A percentile compares a stretch with the other conserved stretches of the same genome.
These are phyloP conservation scores for Alviniconcha marisindica DNA, from an alignment of 1,140 invertebrate genomes.

Conservation along the genomic window DNA sequence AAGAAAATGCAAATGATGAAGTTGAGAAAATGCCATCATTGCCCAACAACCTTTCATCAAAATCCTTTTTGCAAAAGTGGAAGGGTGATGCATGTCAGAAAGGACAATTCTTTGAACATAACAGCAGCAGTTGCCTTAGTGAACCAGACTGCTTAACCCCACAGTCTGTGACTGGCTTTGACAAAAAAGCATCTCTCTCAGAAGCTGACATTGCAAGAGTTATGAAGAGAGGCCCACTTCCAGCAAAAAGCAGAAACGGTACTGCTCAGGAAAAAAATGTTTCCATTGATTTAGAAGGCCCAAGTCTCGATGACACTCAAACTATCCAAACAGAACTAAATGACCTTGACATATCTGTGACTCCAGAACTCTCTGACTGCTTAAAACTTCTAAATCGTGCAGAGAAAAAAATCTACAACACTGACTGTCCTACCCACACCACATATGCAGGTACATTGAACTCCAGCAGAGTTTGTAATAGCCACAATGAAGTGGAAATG, in stretches of 20 bases:
- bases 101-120: background rate
- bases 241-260: background rate
- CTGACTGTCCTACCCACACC: background rate
- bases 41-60: no score
- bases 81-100: background rate
- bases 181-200: no score
- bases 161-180: background rate
- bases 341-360: constrained; percentile 69
- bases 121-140: constrained; percentile 45
- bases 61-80: background rate
- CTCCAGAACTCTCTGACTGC: constrained; percentile 74
- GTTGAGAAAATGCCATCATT: no score
- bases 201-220: no score
- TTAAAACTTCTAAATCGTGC: constrained; percentile 72
- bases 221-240: no score
- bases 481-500: no score
- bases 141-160: constrained; percentile 29
- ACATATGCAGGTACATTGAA: background rate
- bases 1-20: no score
- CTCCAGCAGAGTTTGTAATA: background rate
- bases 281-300: constrained; percentile 34
- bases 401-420: constrained; percentile 68
- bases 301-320: constrained; percentile 63
- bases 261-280: background rate
- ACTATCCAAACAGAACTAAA: constrained; percentile 64